Percentiles rank a stretch among this genome's conserved stretches.
Conservation (phyloP, 2,797 vertebrate genomes). For the Ptychobarbus kaznakovi region DNA sequence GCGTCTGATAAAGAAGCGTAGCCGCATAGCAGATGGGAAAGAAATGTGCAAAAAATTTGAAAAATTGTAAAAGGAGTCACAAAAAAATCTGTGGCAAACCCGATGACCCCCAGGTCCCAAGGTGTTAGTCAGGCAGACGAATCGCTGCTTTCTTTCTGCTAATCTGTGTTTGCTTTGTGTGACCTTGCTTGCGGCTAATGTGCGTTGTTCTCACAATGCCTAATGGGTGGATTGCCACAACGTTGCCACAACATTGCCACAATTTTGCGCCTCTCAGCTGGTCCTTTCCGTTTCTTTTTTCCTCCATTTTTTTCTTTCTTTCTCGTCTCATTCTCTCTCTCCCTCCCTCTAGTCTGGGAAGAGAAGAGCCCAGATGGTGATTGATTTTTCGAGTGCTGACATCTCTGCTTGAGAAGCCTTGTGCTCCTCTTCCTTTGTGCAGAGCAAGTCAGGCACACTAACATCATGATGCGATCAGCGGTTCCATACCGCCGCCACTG, state of each 20-base stretch:
- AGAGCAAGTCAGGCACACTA: conserved; percentile 96
- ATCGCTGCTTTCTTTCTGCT: conserved; percentile 82
- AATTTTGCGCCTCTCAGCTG: conserved; percentile 70
- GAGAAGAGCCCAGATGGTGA: conserved; percentile 99
- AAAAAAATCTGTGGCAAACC: conserved; percentile 52
- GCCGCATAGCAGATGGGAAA: conserved; percentile 64
- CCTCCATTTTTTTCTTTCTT: conserved; percentile 74
- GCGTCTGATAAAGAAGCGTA: conserved; percentile 60
- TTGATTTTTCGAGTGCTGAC: conserved; percentile 99
- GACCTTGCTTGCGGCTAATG: conserved; percentile 82
- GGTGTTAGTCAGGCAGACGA: conserved; percentile 77
- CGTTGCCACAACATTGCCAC: conserved; percentile 54
- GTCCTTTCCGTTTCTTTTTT: conserved; percentile 77
- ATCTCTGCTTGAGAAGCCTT: conserved; percentile 97
- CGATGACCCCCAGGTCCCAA: conserved; percentile 65
- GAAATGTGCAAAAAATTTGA: conserved; percentile 48
- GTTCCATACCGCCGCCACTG: conserved; percentile 83
- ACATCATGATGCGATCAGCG: conserved; percentile 94
- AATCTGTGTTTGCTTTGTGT: conserved; percentile 90
- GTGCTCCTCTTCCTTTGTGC: conserved; percentile 90
- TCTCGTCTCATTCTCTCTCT: conserved; percentile 67
- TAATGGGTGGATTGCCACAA: conserved; percentile 64
- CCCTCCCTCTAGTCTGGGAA: conserved; percentile 78
- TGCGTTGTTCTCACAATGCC: conserved; percentile 74
- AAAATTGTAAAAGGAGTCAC: conserved; percentile 32